Conservation (phyloP, 2,888 invertebrate species). For the Stenodema calcarata region DNA sequence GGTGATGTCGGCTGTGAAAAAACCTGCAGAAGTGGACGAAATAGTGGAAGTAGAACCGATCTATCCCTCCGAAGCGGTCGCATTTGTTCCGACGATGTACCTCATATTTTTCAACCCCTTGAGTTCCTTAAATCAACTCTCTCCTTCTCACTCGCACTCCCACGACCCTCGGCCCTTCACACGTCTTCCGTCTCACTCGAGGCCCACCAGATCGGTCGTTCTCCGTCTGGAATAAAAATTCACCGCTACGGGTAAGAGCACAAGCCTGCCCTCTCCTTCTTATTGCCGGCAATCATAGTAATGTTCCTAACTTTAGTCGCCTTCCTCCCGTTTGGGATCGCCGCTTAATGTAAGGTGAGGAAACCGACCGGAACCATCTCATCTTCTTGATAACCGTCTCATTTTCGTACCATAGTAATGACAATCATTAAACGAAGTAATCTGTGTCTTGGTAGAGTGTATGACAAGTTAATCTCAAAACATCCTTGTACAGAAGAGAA, state of each 20-base stretch:
- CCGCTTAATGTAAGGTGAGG: not conserved
- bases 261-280: not conserved
- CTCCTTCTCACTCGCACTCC: not conserved
- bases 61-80: constrained; percentile 14
- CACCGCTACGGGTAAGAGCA: not conserved
- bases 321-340: not conserved
- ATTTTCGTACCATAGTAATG: too few species aligned
- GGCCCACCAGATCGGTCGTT: not conserved
- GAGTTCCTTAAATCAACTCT: not conserved
- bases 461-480: too few species aligned
- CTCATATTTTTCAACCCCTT: constrained; percentile 20
- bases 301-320: not conserved
- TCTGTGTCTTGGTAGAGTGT: too few species aligned
- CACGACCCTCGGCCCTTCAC: not conserved
- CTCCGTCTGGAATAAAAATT: not conserved
- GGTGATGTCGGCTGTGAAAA: not conserved
- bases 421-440: too few species aligned
- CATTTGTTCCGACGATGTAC: constrained; percentile 32
- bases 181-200: not conserved
- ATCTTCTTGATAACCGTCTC: too few species aligned
- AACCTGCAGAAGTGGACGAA: not conserved
- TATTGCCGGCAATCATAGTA: not conserved
- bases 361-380: not conserved
- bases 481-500: too few species aligned
- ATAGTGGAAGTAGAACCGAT: not conserved